Base-by-base conservation (phyloP, 2,888 invertebrate genomes). In the Dynastes hyllus region DNA sequence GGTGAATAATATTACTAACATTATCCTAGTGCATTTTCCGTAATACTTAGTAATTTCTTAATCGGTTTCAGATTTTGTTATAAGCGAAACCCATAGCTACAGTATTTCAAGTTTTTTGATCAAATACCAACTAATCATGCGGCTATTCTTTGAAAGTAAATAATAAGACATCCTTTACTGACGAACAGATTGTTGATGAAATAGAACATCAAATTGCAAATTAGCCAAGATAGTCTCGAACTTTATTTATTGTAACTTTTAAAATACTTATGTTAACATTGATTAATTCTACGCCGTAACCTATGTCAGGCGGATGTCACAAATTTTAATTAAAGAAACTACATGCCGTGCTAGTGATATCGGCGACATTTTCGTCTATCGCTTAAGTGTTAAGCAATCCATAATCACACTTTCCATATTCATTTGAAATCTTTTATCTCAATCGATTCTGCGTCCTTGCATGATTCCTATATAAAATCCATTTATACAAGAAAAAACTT, bases 281-380 rank as follows among this genome's bases (percentile, higher is more conserved):
- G 45, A 45, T 45, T 45, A 45, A 45, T 37, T 37, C 32, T 37
- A 37, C 32, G 32, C 32, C 61, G 27, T 11, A 27, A 61, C 61
- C 11, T 61, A 13, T 61, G 61, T 61, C 61, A 61, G 22, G 22
- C 22, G 32, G 32, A n/a, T 67, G 67, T 67, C 37, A 50, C 50
- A 16, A 67, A 45, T 67, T 50, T 40, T 67, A 67, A 45, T 67
- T 67, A 67, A 67, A 45, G 40, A 50, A 50, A 67, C 29, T 37
- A 65, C n/a, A 45, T 8, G 45, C 22, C 40, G 16, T 27, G 22
- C 11, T 9, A 27, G 45, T 67, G 22, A 67, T 45, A 16, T 27
- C 67, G 40, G 45, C 67, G 50, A 50, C 40, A 67, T 67, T 50
- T 66, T 45, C 45, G 45, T 45, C 1, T 45, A 45, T 45, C 45